These are phyloP conservation scores for Agrochola circellaris DNA, from an alignment of 2,888 invertebrate species.

Conservation along the genomic window DNA sequence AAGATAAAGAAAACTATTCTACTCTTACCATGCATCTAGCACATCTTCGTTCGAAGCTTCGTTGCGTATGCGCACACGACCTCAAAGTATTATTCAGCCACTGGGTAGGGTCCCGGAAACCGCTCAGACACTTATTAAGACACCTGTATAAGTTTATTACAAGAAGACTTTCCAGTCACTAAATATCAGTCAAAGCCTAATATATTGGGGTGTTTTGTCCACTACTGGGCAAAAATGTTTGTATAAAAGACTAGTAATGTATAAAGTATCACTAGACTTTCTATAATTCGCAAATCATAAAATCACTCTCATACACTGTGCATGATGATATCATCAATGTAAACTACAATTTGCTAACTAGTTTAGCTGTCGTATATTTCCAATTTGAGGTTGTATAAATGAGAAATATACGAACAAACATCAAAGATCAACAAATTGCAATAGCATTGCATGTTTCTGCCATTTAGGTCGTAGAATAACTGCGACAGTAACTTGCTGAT, in stretches of 20 bases:
- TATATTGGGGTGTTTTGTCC: not conserved
- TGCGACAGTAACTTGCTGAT: not conserved
- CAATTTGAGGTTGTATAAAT: not conserved
- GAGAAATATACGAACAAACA: not conserved
- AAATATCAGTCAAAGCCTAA: constrained; percentile 21
- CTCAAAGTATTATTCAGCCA: constrained; percentile 98
- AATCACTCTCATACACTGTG: not conserved
- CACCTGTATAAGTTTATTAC: not conserved
- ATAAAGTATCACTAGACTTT: not conserved
- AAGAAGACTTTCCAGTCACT: not conserved
- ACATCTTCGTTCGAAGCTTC: constrained; percentile 69
- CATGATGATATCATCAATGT: constrained; percentile 27
- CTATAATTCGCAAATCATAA: not conserved
- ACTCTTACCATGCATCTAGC: constrained; percentile 84
- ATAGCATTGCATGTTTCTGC: not conserved
- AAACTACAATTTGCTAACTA: constrained; percentile 8
- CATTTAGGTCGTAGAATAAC: not conserved
- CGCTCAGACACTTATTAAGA: constrained; percentile 65
- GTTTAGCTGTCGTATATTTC: not conserved
- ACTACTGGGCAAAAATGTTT: not conserved
- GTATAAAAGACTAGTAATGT: not conserved
- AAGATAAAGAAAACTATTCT: constrained; percentile 63
- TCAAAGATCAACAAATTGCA: constrained; percentile 3
- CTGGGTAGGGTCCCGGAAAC: constrained; percentile 91
- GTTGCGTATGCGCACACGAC: constrained; percentile 84